Base-by-base conservation (phyloP, 1,140 invertebrate genomes). In the Druon quercuslanigerum region DNA sequence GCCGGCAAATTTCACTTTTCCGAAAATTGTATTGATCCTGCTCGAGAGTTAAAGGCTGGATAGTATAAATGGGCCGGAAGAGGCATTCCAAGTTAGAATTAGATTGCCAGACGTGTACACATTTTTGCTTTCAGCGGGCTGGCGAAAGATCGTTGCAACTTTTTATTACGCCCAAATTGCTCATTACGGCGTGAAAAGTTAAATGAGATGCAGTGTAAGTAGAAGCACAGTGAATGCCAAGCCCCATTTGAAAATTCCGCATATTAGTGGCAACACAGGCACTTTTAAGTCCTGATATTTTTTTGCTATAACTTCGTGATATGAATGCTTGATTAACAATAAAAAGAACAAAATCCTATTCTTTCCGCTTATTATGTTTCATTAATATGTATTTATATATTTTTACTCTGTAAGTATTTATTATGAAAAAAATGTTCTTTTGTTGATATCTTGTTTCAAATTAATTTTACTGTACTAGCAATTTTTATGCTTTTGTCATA, bases 111-210 rank as follows among this genome's bases (percentile, higher is more conserved):
- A 72, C 52, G 51, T 71, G 40, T 71, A 40, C 70, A 54, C 71
- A 76, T 66, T 76, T 57, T 57, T 52, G n/a, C 75, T 54, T 40
- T 56, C 51, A 50, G 75, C 51, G 54, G 33, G 70, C 71, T 76
- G 50, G 57, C 50, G 50, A 52, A 66, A 25, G 46, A 50, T 57
- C 54, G 50, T 50, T 50, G 60, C 57, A 54, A 76, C 51, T 72
- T 76, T 76, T 76, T 76, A 76, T 72, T 72, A 52, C 20, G 4
- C 17, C 52, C 51, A 75, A 75, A 75, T 75, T 75, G 70, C 71
- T 76, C 75, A 50, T 56, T 75, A 60, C 14, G 14, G 54, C 75
- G 52, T 71, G 70, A 72, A 76, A 76, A 76, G 75, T 72, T 72
- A 54, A 76, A 76, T 76, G 75, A 76, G 70, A 66, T 46, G 60